phyloP scores from a whole-genome alignment of 1,140 invertebrate genomes.

The Solenopsis invicta region DNA sequence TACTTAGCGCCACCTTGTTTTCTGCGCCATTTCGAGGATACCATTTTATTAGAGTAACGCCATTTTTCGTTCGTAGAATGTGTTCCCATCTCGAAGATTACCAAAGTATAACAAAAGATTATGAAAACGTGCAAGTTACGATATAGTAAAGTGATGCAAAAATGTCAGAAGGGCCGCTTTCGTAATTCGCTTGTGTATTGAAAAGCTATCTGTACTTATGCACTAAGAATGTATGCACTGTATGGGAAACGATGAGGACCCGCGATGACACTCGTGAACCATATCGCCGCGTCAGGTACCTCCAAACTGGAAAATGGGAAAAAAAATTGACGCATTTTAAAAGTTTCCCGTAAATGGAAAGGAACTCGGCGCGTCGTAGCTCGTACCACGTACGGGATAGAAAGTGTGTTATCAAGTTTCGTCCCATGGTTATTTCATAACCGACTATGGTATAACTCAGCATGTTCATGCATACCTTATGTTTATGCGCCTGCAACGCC shows the following conservation, averaged over 20 bases:
- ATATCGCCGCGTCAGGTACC: conserved; percentile 12
- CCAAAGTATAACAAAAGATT: conserved; percentile 19
- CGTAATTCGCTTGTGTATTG: neutral
- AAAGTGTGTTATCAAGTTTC: conserved; percentile 75
- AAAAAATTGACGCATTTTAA: conserved; percentile 67
- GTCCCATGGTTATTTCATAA: conserved; percentile 76
- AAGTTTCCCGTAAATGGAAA: conserved; percentile 70
- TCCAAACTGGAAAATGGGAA: conserved; percentile 6
- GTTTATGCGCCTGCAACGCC: conserved; percentile 29
- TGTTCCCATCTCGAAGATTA: conserved; percentile 23
- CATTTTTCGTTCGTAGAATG: neutral
- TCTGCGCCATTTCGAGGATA: conserved; percentile 1
- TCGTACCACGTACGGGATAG: conserved; percentile 37
- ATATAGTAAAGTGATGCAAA: neutral
- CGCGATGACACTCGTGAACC: neutral
- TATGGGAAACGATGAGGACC: conserved; percentile 4
- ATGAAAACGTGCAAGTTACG: neutral
- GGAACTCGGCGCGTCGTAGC: conserved; percentile 22
- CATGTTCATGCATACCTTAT: conserved; percentile 73
- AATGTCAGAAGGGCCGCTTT: neutral
- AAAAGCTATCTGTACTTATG: conserved; percentile 1
- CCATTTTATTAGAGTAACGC: conserved; percentile 47
- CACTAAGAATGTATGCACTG: neutral
- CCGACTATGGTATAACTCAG: conserved; percentile 69
- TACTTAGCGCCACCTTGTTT: conserved; percentile 42